phyloP scores from a whole-genome alignment of 2,888 invertebrate genomes.

The Habroteleia sp. region DNA sequence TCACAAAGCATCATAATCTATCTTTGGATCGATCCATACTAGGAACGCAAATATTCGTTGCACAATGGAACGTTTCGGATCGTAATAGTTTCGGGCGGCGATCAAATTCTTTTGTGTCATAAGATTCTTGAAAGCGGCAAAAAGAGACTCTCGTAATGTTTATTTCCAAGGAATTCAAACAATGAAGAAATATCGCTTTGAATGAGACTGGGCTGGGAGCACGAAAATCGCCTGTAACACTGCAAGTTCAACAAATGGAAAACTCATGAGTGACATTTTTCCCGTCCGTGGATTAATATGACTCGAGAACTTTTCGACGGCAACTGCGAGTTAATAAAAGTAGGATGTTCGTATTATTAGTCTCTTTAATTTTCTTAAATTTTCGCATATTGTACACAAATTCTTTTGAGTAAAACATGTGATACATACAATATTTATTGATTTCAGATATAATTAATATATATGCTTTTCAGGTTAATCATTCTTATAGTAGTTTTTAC shows the following conservation, averaged over 20 bases:
- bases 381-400: too few relatives aligned
- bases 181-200: constrained; percentile 37
- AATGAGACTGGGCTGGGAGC: neutral
- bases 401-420: too few relatives aligned
- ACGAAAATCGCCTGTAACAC: constrained; percentile 25
- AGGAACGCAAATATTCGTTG: constrained; percentile 21
- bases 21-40: constrained; percentile 29
- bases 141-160: constrained; percentile 23
- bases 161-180: constrained; percentile 36
- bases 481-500: too few relatives aligned
- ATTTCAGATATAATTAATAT: too few relatives aligned
- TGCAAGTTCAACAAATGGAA: constrained; percentile 3
- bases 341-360: too few relatives aligned
- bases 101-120: constrained; percentile 53
- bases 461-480: too few relatives aligned
- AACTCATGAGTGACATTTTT: constrained; percentile 15
- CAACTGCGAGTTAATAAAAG: too few relatives aligned
- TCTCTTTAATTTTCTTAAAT: too few relatives aligned
- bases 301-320: too few relatives aligned
- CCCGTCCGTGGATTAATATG: neutral
- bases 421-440: too few relatives aligned
- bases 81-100: constrained; percentile 30
- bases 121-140: constrained; percentile 31
- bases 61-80: constrained; percentile 40
- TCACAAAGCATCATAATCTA: constrained; percentile 40